Evolutionary conservation across 2,113 vertebrate genomes (phyloP), one percentile per base, ranked within the genome.

Genomic region (Morone chrysops): DNA sequence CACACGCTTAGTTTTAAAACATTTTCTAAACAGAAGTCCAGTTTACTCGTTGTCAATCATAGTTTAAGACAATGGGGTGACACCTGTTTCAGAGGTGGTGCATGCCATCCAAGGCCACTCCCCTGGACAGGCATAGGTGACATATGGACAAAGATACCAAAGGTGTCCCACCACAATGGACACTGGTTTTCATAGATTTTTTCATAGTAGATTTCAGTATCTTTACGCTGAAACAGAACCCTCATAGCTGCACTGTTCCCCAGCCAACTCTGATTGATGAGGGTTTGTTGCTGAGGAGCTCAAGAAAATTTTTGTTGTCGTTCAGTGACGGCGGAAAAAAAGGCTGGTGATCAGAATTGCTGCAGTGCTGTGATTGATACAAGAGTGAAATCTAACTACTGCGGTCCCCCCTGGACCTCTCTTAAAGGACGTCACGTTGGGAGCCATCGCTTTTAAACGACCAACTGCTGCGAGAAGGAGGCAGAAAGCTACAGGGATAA

Each of bases 401-500:
- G 7, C 41, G 31, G 36, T 62, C 45, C 22, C 13, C 61, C 40
- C 43, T 66, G 66, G 41, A 60, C 51, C 17, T 54, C 36, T 51
- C 54, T 54, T 56, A 18, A 59, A 84, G 62, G 70, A 80, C 13
- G 4, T 14, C 18, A 31, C 22, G 40, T 82, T 73, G 10, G 59
- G 41, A 77, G 53, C 17, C 22, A 59, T 76, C 17, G 0, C 36
- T 66, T 31, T 80, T 53, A 78, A 82, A 80, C n/a, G 16, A 68
- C 48, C 56, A 63, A 70, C 38, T 20, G 62, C 75, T 72, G 51
- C 5, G 53, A 79, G 77, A 18, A 48, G 41, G 22, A 66, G 57
- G 62, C 51, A 61, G 50, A 72, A 63, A 83, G 83, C 69, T 75
- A 41, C 48, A 41, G 70, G 83, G 75, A 80, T 84, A 80, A 81